These are phyloP conservation scores for Esox masquinongy DNA, from an alignment of 2,797 vertebrate species.

Conservation along the genomic window DNA sequence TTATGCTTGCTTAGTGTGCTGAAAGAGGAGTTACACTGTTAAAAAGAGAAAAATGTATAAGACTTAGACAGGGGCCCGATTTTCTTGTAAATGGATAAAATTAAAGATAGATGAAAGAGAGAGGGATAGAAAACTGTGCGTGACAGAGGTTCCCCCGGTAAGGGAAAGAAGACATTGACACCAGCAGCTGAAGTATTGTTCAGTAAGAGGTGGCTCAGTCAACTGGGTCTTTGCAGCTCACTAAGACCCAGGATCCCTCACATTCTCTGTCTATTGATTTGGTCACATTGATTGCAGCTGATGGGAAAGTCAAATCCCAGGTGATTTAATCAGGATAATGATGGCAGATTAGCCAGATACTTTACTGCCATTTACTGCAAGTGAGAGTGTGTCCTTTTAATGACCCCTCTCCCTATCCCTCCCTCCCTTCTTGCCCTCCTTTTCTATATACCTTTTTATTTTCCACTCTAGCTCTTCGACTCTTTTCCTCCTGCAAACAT, in stretches of 20 bases:
- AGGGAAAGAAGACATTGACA: slow-evolving; percentile 31
- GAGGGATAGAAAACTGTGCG: neutral
- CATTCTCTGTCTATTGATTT: slow-evolving; percentile 76
- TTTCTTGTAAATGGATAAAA: slow-evolving; percentile 16
- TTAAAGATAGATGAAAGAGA: neutral
- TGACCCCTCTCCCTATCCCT: slow-evolving; percentile 66
- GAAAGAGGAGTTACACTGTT: neutral
- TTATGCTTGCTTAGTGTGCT: neutral
- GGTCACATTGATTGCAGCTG: slow-evolving; percentile 77
- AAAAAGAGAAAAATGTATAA: neutral
- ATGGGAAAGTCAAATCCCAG: slow-evolving; percentile 74
- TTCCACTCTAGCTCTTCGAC: slow-evolving; percentile 48
- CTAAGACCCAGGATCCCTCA: slow-evolving; percentile 56
- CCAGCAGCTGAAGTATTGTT: slow-evolving; percentile 45
- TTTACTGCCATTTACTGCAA: slow-evolving; percentile 75
- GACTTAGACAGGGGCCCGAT: slow-evolving; percentile 14
- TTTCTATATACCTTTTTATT: slow-evolving; percentile 36
- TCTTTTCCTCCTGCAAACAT: slow-evolving; percentile 43
- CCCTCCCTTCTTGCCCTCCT: slow-evolving; percentile 21
- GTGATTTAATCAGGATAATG: slow-evolving; percentile 83
- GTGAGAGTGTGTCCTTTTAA: slow-evolving; percentile 76
- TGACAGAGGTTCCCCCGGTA: neutral
- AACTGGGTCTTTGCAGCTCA: slow-evolving; percentile 39
- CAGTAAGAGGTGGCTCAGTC: slow-evolving; percentile 27
- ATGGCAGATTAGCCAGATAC: slow-evolving; percentile 78